Evolutionary conservation across 2,888 invertebrate species (phyloP), one percentile per base, ranked within the genome.

Genomic region (Oscheius sp.): DNA sequence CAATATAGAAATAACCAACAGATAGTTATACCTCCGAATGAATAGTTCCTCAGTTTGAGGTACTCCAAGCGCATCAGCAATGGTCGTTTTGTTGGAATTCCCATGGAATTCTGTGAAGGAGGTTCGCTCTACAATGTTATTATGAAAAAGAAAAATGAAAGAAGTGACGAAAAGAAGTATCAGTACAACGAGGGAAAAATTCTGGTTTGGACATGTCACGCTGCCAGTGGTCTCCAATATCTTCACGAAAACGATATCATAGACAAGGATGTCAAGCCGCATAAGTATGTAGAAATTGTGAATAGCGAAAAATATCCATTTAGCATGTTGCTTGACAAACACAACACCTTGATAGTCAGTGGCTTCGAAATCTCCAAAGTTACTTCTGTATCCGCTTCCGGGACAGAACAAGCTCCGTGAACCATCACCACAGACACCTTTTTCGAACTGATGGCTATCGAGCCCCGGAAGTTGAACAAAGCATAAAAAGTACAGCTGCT

Each of bases 101-200:
- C 3, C 2, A 60, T 60, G 60, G 60, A 60, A 2, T 60, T 3
- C 37, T 60, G 60, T 60, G 37, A 60, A 35, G 60, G 60, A 7
- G 60, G 60, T n/a, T 33, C 60, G 11, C n/a, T 60, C n/a, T 0
- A 11, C 10, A 37, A 35, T 60, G 9, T 33, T 2, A 35, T 60
- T 0, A 35, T 60, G n/a, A 35, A 60, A 7, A 60, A 10, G 37
- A 60, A 35, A 2, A 2, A 35, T 0, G 21, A 21, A 21, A 0
- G 21, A 0, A 21, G 21, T 21, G 21, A 21, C 21, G 21, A 21
- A 21, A 21, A 21, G 21, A 21, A 21, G 21, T 21, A 21, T 21
- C 21, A 21, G 21, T 60, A 60, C n/a, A 1, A 10, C 4, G 35
- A 60, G 37, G 37, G 1, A 13, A n/a, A 29, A 3, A 60, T 60